These are phyloP conservation scores for Pollenia amentaria DNA, from an alignment of 2,888 invertebrate genomes.

Conservation along the genomic window DNA sequence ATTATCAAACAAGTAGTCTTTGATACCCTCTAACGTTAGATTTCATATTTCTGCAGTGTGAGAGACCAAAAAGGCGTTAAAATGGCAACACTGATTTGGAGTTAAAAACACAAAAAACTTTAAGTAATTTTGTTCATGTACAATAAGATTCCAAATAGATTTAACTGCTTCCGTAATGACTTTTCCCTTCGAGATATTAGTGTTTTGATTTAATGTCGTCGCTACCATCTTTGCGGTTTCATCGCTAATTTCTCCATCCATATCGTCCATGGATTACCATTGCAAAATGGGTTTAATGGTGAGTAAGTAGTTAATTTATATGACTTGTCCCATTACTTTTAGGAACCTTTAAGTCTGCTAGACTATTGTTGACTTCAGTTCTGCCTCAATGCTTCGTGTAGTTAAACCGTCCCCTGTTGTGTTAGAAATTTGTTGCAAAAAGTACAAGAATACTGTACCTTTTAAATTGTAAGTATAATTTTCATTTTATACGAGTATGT, in stretches of 20 bases:
- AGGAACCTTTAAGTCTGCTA: slow-evolving; percentile 43
- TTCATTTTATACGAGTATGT: background rate
- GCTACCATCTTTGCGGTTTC: background rate
- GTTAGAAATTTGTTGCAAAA: slow-evolving; percentile 10
- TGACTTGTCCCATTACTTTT: slow-evolving; percentile 31
- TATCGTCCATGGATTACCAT: slow-evolving; percentile 31
- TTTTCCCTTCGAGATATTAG: slow-evolving; percentile 2
- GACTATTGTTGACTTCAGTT: background rate
- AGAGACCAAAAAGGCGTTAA: no score
- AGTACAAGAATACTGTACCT: background rate
- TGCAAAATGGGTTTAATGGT: slow-evolving; percentile 38
- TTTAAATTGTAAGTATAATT: slow-evolving; percentile 12
- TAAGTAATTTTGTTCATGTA: no score
- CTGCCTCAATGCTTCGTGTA: background rate
- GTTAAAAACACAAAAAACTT: no score
- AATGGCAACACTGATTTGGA: no score
- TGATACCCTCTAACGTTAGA: no score
- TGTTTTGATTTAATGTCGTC: slow-evolving; percentile 10
- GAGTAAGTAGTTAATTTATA: slow-evolving; percentile 51
- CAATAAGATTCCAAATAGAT: no score
- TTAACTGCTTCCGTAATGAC: slow-evolving; percentile 18
- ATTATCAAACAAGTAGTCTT: no score
- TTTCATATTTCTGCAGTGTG: no score
- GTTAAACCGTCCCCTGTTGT: slow-evolving; percentile 29
- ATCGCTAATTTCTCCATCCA: background rate